A percentile compares a stretch with the other conserved stretches of the same genome.
Conservation (phyloP, 2,888 invertebrate genomes). For the Rhaphigaster nebulosa region DNA sequence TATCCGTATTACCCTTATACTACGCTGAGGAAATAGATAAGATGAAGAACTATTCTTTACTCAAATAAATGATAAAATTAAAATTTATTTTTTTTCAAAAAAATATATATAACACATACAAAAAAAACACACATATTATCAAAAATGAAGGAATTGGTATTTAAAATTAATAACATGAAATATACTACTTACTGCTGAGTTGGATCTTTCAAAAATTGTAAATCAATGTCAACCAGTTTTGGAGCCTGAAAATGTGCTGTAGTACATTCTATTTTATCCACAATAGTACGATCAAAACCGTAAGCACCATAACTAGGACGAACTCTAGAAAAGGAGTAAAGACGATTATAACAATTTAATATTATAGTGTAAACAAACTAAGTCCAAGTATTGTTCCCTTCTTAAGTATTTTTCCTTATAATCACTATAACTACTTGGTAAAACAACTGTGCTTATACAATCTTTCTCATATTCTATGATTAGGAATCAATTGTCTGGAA, state of each 20-base stretch:
- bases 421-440: not conserved
- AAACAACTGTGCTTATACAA: not conserved
- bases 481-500: not conserved
- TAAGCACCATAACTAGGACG: constrained; percentile 79
- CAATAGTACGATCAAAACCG: constrained; percentile 80
- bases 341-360: not conserved
- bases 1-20: no score
- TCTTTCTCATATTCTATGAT: not conserved
- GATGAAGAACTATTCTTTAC: no score
- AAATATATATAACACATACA: no score
- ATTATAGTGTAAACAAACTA: no score
- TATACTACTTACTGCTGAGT: constrained; percentile 65
- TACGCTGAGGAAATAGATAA: no score
- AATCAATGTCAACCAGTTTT: constrained; percentile 66
- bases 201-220: constrained; percentile 68
- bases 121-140: no score
- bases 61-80: no score
- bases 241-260: constrained; percentile 68
- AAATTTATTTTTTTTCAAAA: no score
- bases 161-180: not conserved
- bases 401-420: not conserved
- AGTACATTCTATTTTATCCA: constrained; percentile 77
- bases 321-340: not conserved
- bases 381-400: not conserved
- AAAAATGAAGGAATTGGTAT: no score